Evolutionary conservation across 1,140 invertebrate genomes (phyloP), one percentile per base, ranked within the genome.

Genomic region (Ceratina calcarata): DNA sequence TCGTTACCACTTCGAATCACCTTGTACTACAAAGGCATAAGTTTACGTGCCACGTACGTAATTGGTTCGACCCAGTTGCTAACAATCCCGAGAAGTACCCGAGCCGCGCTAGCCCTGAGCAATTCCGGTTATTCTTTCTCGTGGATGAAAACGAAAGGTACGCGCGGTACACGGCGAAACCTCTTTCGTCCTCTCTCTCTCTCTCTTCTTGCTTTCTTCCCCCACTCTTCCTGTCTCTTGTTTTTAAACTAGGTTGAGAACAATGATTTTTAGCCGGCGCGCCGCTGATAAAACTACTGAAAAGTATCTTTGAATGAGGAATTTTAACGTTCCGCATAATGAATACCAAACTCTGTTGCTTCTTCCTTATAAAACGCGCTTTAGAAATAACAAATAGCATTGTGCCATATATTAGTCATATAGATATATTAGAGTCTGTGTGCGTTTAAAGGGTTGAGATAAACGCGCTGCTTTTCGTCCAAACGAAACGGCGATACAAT

Each of bases 11-110:
- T 72, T 72, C 61, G 76, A 78, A 78, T 72, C 76, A 65, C 76
- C 76, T 78, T 72, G 60, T 49, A 57, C 60, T 64, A 78, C 76
- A 78, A 78, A 78, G 61, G 76, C 76, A 71, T 78, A 78, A 78
- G 76, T 78, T 78, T 72, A 72, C 76, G 75, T 78, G 75, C 68
- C 75, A 62, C 58, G 76, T 64, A 78, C 76, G 69, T 78, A 78
- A 78, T 78, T 78, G 76, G 76, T 78, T 78, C 76, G 76, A 78
- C 76, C 76, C 76, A 78, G 76, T 78, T 78, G 60, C 76, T 78
- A 78, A 78, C 76, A 78, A 78, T 78, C 69, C 76, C 49, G 76
- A 72, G 68, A 72, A 72, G 76, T 65, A 72, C 69, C 49, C 67
- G 51, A 49, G 76, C 69, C 60, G 69, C 69, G 69, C 49, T 78